Percentiles rank a stretch among this genome's conserved stretches.
These are phyloP conservation scores for Syngnathus acus DNA, from an alignment of 2,797 vertebrate genomes.

Conservation along the genomic window DNA sequence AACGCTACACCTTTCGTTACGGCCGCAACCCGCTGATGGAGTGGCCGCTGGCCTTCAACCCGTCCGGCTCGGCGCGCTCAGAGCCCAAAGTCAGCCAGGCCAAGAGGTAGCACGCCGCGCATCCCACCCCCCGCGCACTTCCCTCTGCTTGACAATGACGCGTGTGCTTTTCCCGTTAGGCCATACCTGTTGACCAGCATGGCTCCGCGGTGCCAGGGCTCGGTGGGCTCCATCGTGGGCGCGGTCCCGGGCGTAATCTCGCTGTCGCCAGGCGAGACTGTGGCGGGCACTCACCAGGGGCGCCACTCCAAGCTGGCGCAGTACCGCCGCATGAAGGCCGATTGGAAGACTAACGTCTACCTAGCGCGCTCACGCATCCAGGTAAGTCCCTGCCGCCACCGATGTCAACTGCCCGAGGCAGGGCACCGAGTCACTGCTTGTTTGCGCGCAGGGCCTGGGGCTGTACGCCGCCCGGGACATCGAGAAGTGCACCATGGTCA, in stretches of 20 bases:
- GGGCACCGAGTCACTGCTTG: neutral
- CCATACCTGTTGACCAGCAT: constrained; percentile 86
- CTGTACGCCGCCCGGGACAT: constrained; percentile 95
- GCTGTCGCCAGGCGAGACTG: constrained; percentile 52
- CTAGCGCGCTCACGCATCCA: constrained; percentile 93
- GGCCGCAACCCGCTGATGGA: constrained; percentile 97
- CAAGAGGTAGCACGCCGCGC: constrained; percentile 78
- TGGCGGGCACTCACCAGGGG: constrained; percentile 84
- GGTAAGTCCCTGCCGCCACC: constrained; percentile 61
- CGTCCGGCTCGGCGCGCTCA: constrained; percentile 87
- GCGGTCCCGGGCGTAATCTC: constrained; percentile 56
- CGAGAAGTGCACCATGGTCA: constrained; percentile 98
- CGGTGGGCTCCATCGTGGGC: constrained; percentile 61
- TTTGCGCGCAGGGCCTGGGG: constrained; percentile 79
- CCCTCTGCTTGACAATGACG: neutral
- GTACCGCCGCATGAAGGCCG: constrained; percentile 93
- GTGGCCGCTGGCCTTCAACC: constrained; percentile 93
- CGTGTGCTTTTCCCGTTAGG: constrained; percentile 50
- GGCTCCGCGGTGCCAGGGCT: constrained; percentile 76
- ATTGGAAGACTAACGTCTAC: constrained; percentile 98
- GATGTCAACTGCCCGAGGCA: neutral
- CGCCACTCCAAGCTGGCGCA: constrained; percentile 96
- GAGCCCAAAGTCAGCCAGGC: constrained; percentile 87
- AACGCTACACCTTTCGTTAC: constrained; percentile 87
- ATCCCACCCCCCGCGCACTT: no score